These are phyloP conservation scores for Erebia palarica DNA, from an alignment of 2,888 invertebrate species.

Conservation along the genomic window DNA sequence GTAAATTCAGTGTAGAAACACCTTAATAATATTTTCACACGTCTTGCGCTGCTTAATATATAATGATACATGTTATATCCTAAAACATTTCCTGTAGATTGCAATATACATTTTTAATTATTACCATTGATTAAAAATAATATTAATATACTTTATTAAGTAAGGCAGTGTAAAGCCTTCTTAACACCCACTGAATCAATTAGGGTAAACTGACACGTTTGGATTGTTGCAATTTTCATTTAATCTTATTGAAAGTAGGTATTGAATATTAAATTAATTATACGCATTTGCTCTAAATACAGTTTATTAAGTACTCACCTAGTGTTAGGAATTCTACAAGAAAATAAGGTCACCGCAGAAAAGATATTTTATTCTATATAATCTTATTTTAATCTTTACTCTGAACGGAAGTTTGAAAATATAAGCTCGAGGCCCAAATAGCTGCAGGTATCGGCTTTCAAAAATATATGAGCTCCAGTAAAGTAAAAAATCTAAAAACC, in stretches of 20 bases:
- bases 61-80: background rate
- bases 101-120: background rate
- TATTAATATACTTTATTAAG: background rate
- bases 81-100: background rate
- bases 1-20: background rate
- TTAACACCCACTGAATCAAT: background rate
- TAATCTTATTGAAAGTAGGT: background rate
- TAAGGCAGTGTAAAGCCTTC: background rate
- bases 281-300: background rate
- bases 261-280: background rate
- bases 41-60: background rate
- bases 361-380: background rate
- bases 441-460: background rate
- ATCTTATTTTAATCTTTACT: background rate
- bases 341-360: background rate
- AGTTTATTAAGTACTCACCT: background rate
- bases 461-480: background rate
- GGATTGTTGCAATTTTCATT: slow-evolving; percentile 9
- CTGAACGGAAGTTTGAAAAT: background rate
- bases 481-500: background rate
- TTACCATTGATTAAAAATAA: background rate
- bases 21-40: slow-evolving; percentile 2
- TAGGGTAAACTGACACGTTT: background rate
- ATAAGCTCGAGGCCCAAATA: background rate
- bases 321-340: background rate